Conservation (phyloP, 2,797 vertebrate species). For the Nyctibius grandis region DNA sequence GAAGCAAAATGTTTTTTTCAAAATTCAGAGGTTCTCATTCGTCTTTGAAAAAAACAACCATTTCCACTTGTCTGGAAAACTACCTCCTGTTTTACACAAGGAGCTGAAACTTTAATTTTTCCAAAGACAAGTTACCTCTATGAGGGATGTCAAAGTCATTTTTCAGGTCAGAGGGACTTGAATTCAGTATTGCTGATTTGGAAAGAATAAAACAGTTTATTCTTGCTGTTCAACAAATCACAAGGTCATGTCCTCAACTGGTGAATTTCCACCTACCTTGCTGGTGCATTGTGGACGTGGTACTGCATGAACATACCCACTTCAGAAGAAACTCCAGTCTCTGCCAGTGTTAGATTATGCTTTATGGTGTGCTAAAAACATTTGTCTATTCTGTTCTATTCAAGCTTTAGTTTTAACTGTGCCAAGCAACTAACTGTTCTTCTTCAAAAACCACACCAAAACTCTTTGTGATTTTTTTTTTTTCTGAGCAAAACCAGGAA, state of each 20-base stretch:
- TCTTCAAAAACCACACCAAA: background rate
- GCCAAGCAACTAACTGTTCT: background rate
- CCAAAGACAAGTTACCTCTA: background rate
- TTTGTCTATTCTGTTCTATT: background rate
- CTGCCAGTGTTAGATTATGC: background rate
- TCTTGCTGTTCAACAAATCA: background rate
- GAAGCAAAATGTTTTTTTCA: background rate
- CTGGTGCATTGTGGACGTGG: background rate
- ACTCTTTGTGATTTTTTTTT: background rate
- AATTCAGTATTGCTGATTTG: background rate
- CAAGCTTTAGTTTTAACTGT: background rate
- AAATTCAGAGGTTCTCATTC: background rate
- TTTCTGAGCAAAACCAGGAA: background rate
- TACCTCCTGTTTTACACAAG: background rate
- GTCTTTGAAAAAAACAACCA: background rate
- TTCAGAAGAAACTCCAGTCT: background rate
- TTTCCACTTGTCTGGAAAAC: background rate
- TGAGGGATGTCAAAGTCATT: background rate
- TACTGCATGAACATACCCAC: background rate
- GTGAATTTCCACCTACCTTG: background rate
- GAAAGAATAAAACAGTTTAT: background rate
- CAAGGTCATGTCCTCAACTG: accelerated
- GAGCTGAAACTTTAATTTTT: background rate
- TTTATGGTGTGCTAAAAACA: background rate
- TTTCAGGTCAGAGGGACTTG: background rate